Conservation (phyloP, 1,140 invertebrate genomes). For the Trachymyrmex cornetzi region DNA sequence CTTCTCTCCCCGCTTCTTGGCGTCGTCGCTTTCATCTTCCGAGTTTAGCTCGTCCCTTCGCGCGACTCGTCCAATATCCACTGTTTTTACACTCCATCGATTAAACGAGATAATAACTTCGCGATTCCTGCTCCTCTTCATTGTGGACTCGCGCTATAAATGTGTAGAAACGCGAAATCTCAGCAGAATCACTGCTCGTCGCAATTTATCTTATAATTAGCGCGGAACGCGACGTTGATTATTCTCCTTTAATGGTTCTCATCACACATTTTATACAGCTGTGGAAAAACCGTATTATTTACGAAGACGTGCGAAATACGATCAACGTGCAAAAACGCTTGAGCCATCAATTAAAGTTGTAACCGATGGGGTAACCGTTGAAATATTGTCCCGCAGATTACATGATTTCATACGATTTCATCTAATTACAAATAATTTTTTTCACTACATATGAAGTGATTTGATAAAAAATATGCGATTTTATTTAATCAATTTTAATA, state of each 20-base stretch:
- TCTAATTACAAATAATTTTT: too few species aligned
- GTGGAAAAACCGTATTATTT: background rate
- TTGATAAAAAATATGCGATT: too few species aligned
- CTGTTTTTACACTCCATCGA: conserved; percentile 25
- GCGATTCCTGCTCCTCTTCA: background rate
- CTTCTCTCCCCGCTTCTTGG: background rate
- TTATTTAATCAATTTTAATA: too few species aligned
- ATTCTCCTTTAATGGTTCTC: background rate
- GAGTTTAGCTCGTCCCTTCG: conserved; percentile 20
- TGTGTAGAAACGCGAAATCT: background rate
- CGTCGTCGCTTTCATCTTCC: conserved; percentile 41
- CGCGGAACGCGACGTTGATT: background rate
- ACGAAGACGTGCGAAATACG: background rate
- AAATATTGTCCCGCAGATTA: too few species aligned
- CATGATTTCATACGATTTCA: too few species aligned
- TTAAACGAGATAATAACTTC: conserved; percentile 20
- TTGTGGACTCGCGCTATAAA: background rate
- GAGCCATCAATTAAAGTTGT: background rate
- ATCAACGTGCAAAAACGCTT: background rate
- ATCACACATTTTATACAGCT: background rate
- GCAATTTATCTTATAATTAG: background rate
- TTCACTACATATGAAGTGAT: too few species aligned
- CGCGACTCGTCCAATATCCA: conserved; percentile 24
- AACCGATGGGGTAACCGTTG: too few species aligned
- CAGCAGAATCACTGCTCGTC: background rate